Evolutionary conservation across 2,888 invertebrate genomes (phyloP), one percentile per base, ranked within the genome.

Genomic region (Druceiella hillmani): DNA sequence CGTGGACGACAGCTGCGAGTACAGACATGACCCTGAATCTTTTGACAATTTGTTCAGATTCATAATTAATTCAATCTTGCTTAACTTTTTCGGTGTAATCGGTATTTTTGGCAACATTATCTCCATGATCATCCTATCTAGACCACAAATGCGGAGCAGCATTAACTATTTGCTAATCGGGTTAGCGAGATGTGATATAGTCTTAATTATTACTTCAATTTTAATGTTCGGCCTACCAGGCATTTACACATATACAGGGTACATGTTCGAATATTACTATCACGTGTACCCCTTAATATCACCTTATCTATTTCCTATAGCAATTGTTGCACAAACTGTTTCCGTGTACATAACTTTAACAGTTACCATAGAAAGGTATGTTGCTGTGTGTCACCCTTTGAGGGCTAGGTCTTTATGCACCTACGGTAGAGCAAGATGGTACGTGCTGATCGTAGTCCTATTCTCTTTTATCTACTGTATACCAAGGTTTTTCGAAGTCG

Each of bases 141-240:
- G 92, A 37, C 92, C 93, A 14, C 87, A 94, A 64, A 95, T 97
- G 95, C 81, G 89, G 54, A 92, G 92, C 41, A 93, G 94, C 57
- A 91, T 95, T 57, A 95, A 95, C 66, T 90, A 92, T 63, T 79
- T 95, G 56, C 77, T 98, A 43, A 88, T 92, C 48, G 94, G 93
- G 3, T 75, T 98, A 51, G 95, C 97, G 14, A 79, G 90, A 52
- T 93, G 92, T 64, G 98, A 98, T 73, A 91, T 90, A 7, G 79
- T 88, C 47, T 78, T 97, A 50, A 87, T 95, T 52, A 70, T 91
- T 51, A 89, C 90, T 30, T 87, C 91, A 40, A 77, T 89, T 50
- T 72, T 83, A 51, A 79, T 93, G 48, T 94, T 94, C 64, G 91
- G 91, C 17, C 75, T 94, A 50, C 86, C 88, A 30, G 87, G 87